Base-by-base conservation (phyloP, 64 coral and sea anemone species). In the Montipora capricornis region DNA sequence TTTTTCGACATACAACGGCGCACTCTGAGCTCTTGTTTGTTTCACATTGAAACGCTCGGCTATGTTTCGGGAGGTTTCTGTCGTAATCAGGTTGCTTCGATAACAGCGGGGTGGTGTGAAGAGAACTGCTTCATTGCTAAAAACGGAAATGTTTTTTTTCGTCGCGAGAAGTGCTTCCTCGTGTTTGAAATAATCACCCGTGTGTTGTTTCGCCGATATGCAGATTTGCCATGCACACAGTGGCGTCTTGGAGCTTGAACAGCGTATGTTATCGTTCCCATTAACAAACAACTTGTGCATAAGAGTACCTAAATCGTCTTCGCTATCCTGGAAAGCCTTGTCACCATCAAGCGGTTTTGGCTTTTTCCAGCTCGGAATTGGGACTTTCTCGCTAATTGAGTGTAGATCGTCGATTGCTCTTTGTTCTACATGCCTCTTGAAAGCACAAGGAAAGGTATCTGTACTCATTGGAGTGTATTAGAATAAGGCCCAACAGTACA, bases 351-450 rank as follows among this genome's bases (percentile, higher is more conserved):
- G 16, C 6, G 20, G 37, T 73, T 47, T 20, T 53, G 48, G n/a
- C 12, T 9, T 77, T 17, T 16, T 15, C 71, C 71, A 77, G 17
- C 50, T 37, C 9, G 80, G 76, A 22, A 44, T 12, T n/a, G 16
- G 29, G 8, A 49, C 73, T 47, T 14, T 53, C 68, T 92, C 90
- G 75, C 82, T 76, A 17, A 92, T 76, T 15, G 13, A 4, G 73
- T 3, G 53, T 14, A 92, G 80, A 3, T 92, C 74, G 62, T 92
- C 90, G 9, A 20, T 55, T 61, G 69, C 81, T 62, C 55, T 75
- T 67, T 15, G 5, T 77, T 92, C 90, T 14, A 84, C 45, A 55
- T 71, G 80, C 67, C 76, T 74, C 53, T 92, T 92, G 13, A 86
- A 92, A 48, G 66, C 47, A 86, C 90, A 92, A 14, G 80, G 71